Conservation (phyloP, 1,140 invertebrate genomes). For the Pseudomyrmex gracilis region DNA sequence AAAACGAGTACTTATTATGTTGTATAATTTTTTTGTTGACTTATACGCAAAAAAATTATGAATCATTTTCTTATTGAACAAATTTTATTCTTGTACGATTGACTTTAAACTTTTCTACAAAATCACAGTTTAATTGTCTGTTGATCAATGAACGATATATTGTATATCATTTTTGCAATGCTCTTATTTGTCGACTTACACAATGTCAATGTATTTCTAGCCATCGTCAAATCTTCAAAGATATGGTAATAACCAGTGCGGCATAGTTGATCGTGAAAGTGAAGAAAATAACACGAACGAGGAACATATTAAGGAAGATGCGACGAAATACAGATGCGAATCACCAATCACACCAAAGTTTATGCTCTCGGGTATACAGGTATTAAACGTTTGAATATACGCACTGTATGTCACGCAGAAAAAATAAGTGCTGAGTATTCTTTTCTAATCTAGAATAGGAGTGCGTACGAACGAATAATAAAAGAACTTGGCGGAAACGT, state of each 20-base stretch:
- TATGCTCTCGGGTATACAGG: slow-evolving; percentile 82
- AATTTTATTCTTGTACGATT: background rate
- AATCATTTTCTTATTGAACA: background rate
- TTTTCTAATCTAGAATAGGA: slow-evolving; percentile 77
- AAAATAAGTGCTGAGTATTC: too few species aligned
- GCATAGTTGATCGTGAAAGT: slow-evolving; percentile 5
- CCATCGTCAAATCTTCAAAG: background rate
- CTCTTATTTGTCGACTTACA: background rate
- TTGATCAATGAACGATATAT: too few species aligned
- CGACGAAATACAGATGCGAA: background rate
- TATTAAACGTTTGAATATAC: slow-evolving; percentile 42
- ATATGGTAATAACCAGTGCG: too few species aligned
- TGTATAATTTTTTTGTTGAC: background rate
- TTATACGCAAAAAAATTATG: background rate
- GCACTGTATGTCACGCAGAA: too few species aligned
- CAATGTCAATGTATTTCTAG: slow-evolving; percentile 5
- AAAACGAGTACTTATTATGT: slow-evolving; percentile 57
- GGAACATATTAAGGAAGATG: background rate
- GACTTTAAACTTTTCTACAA: background rate
- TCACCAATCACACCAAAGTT: slow-evolving; percentile 74
- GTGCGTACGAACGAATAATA: slow-evolving; percentile 86
- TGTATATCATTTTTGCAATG: background rate
- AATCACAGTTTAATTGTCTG: too few species aligned
- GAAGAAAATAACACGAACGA: background rate
- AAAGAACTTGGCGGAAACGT: slow-evolving; percentile 89